Evolutionary conservation across 2,888 invertebrate species (phyloP), one percentile per base, ranked within the genome.

Genomic region (Philhelius pedissequus): DNA sequence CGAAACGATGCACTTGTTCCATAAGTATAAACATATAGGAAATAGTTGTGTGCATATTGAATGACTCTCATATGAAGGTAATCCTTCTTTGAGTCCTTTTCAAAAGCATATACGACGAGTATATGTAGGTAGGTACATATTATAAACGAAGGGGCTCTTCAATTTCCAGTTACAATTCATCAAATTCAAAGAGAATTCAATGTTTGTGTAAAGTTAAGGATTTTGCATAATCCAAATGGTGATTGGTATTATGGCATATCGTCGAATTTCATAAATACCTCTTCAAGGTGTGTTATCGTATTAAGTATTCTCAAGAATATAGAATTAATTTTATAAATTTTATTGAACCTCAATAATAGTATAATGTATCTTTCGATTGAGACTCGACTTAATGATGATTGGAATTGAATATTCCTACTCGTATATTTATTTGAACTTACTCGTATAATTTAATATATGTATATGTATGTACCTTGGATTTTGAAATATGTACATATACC

Each of bases 11-110:
- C 62, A 74, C 74, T 74, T 78, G 66, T 71, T n/a, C 13, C n/a
- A 30, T 71, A 27, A 30, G 38, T n/a, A 27, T 27, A 52, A 15
- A 52, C 9, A 1, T 60, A 15, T 32, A 18, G 40, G 45, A 45
- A 54, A 74, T 80, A 48, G 60, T 74, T 79, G 18, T 79, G 30
- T 62, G 73, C 79, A 80, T 74, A 74, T 74, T 74, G 62, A 80
- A 74, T 80, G 60, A 48, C 62, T 74, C 25, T 40, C 27, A 18
- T 18, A 25, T 54, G 54, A 74, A 75, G 80, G 38, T 69, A 80
- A 74, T 80, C 68, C 68, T 54, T 45, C 32, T 60, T 62, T 69
- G 74, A 74, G 60, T 80, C 54, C 69, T 60, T 79, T 71, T 35
- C 60, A 48, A 15, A 27, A 62, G 40, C 11, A 54, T 54, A 18